Conservation (phyloP, 2,797 vertebrate genomes). For the Gadopsis marmoratus region DNA sequence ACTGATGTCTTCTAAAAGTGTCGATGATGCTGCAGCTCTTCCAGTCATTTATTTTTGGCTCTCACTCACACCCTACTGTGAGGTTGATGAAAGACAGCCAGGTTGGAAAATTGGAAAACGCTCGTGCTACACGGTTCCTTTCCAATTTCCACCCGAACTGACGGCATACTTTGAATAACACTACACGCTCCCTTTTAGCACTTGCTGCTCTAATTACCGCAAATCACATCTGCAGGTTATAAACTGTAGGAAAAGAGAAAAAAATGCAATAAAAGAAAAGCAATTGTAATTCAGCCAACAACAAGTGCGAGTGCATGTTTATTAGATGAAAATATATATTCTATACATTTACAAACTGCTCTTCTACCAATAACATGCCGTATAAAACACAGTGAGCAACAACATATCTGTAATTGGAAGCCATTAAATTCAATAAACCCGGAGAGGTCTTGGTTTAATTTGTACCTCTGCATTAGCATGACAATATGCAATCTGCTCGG, state of each 20-base stretch:
- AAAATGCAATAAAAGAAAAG: not conserved
- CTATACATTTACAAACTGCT: not conserved
- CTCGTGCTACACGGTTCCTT: not conserved
- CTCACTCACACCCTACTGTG: constrained; percentile 14
- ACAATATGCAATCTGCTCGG: constrained; percentile 66
- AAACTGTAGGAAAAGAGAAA: not conserved
- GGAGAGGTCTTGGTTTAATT: constrained; percentile 63
- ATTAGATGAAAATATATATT: not conserved
- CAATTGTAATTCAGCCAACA: not conserved
- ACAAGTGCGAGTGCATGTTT: not conserved
- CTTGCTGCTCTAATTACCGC: not conserved
- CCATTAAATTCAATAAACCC: constrained; percentile 71
- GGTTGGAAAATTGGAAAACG: constrained; percentile 8
- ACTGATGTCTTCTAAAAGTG: constrained; percentile 18
- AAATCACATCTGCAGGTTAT: not conserved
- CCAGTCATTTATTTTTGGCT: constrained; percentile 47
- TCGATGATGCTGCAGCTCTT: not conserved
- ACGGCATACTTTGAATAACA: not conserved
- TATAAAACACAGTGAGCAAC: not conserved
- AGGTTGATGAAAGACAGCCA: constrained; percentile 29
- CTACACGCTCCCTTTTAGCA: not conserved
- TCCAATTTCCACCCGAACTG: constrained; percentile 9
- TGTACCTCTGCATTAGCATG: constrained; percentile 73
- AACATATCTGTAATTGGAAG: constrained; percentile 28
- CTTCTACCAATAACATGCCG: not conserved